Conservation (phyloP, 2,113 vertebrate species). For the Lophius piscatorius region DNA sequence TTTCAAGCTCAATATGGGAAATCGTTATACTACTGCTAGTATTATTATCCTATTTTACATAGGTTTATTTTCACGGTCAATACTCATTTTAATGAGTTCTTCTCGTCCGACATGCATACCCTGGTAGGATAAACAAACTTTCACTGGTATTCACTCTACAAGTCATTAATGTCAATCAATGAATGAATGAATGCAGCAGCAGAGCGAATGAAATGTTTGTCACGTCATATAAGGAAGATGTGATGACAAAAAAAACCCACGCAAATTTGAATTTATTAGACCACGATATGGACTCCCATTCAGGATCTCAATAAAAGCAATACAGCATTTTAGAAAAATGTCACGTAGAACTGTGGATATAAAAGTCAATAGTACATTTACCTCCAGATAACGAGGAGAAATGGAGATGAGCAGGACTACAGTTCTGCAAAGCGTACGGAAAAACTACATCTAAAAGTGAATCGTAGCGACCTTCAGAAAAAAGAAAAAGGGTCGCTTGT, state of each 20-base stretch:
- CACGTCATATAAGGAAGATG: slow-evolving; percentile 2
- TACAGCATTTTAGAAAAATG: neutral
- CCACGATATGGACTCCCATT: neutral
- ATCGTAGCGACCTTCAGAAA: neutral
- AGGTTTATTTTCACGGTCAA: neutral
- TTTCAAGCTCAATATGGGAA: neutral
- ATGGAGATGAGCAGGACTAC: neutral
- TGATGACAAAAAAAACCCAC: neutral
- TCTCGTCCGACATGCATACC: neutral
- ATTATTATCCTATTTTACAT: neutral
- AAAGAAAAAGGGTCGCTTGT: neutral
- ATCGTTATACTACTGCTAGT: neutral
- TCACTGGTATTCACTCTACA: neutral
- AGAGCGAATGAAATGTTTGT: slow-evolving; percentile 7
- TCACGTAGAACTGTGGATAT: neutral
- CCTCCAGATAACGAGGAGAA: too few relatives aligned
- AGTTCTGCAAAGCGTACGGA: neutral
- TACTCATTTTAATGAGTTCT: neutral
- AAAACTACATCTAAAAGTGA: neutral
- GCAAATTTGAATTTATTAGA: neutral
- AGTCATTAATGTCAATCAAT: neutral
- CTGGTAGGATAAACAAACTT: neutral
- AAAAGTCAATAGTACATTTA: neutral
- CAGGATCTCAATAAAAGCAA: slow-evolving; percentile 12
- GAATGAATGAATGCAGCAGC: neutral